These are phyloP conservation scores for Pantherophis guttatus DNA, from an alignment of 2,113 vertebrate genomes.

Conservation along the genomic window DNA sequence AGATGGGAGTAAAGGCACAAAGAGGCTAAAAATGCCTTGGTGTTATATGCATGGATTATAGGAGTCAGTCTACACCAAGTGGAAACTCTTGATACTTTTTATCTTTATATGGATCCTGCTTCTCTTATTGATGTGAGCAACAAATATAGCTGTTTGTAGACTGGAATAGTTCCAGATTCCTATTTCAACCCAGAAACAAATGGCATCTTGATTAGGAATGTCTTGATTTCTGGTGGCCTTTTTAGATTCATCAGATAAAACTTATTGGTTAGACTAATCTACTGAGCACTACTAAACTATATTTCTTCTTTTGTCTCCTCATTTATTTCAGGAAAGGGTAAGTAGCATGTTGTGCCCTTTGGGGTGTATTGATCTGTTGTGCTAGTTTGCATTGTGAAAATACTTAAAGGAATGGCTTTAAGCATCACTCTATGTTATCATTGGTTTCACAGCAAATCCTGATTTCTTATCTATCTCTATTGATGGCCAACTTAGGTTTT, in stretches of 20 bases:
- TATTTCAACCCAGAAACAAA: neutral
- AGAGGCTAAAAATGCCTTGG: neutral
- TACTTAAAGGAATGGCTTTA: neutral
- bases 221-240: rapidly evolving
- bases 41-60: neutral
- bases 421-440: neutral
- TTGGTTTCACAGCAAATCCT: neutral
- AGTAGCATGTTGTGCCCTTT: conserved; percentile 8
- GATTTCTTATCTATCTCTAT: neutral
- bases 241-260: conserved; percentile 2
- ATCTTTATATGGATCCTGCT: neutral
- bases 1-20: neutral
- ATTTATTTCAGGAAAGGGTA: conserved; percentile 61
- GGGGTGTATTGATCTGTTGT: neutral
- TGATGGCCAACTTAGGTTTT: neutral
- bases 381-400: neutral
- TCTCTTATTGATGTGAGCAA: neutral
- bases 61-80: neutral
- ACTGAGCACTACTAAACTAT: neutral
- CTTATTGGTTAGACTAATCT: rapidly evolving
- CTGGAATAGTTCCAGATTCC: neutral
- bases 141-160: neutral
- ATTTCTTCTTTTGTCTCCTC: conserved; percentile 39
- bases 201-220: rapidly evolving
- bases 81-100: neutral